These are phyloP conservation scores for Apostichopus californicus DNA, from an alignment of 35 echinoderm and acorn worm genomes.

Conservation along the genomic window DNA sequence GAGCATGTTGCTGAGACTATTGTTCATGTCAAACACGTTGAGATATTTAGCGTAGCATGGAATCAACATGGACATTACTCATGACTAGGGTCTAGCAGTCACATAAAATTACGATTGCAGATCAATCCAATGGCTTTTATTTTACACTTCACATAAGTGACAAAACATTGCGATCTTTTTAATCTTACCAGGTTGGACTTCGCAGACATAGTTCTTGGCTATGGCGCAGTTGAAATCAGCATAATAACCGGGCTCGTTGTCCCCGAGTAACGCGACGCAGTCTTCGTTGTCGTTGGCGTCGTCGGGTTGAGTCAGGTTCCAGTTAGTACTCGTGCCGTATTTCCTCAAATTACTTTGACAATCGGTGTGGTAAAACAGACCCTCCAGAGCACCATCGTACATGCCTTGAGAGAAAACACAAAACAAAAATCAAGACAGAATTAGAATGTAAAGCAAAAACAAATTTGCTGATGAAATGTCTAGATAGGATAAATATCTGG, in stretches of 20 bases:
- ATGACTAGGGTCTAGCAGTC: no score
- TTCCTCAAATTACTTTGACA: conserved; percentile 30
- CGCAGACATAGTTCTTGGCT: conserved; percentile 66
- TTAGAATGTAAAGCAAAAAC: no score
- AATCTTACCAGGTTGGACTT: conserved; percentile 38
- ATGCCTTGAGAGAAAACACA: conserved; percentile 22
- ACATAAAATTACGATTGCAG: no score
- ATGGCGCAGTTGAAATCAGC: conserved; percentile 52
- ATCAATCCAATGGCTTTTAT: no score
- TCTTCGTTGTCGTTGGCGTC: conserved; percentile 39
- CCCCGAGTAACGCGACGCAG: conserved; percentile 52
- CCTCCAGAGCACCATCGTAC: conserved; percentile 55
- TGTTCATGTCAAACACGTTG: no score
- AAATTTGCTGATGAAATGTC: no score
- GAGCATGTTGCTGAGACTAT: no score
- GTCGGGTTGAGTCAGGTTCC: conserved; percentile 56
- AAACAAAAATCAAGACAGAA: no score
- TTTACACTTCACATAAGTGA: no score
- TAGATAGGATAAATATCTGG: no score
- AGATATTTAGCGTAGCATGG: no score
- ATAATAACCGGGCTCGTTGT: conserved; percentile 56
- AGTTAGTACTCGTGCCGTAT: conserved; percentile 40
- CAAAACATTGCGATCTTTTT: neutral
- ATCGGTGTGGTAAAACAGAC: conserved; percentile 54
- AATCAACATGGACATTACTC: no score